These are phyloP conservation scores for Yponomeuta plumbellus DNA, from an alignment of 2,888 invertebrate genomes.

Conservation along the genomic window DNA sequence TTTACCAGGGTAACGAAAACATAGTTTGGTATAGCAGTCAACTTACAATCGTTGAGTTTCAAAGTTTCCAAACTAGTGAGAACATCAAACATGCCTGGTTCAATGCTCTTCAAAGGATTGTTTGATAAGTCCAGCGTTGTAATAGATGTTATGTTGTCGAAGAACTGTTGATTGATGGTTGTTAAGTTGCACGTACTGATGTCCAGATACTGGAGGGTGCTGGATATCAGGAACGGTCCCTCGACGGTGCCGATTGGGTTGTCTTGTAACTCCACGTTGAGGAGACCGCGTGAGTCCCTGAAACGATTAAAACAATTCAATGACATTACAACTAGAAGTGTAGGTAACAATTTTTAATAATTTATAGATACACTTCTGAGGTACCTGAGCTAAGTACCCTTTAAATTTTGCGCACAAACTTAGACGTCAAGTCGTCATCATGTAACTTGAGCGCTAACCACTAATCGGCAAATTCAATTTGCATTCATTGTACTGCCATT, in stretches of 20 bases:
- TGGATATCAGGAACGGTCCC: slow-evolving; percentile 80
- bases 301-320: slow-evolving; percentile 27
- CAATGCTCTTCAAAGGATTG: slow-evolving; percentile 78
- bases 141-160: slow-evolving; percentile 79
- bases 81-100: slow-evolving; percentile 77
- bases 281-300: slow-evolving; percentile 82
- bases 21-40: slow-evolving; percentile 73
- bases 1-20: slow-evolving; percentile 77
- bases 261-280: slow-evolving; percentile 82
- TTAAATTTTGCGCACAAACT: background rate
- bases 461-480: slow-evolving; percentile 57
- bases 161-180: slow-evolving; percentile 78
- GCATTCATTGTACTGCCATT: slow-evolving; percentile 64
- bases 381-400: too few relatives aligned
- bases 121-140: slow-evolving; percentile 82
- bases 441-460: slow-evolving; percentile 27
- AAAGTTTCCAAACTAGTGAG: slow-evolving; percentile 80
- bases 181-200: slow-evolving; percentile 80
- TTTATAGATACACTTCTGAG: too few relatives aligned
- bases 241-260: slow-evolving; percentile 79
- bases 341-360: too few relatives aligned
- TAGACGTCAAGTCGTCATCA: slow-evolving; percentile 16
- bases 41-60: slow-evolving; percentile 80
- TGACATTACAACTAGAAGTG: background rate
- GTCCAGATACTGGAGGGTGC: slow-evolving; percentile 81